Percentiles rank a stretch among this genome's conserved stretches.
These are phyloP conservation scores for Drosophila nr. perissopoda DNA, from an alignment of 2,888 invertebrate genomes.

Conservation along the genomic window DNA sequence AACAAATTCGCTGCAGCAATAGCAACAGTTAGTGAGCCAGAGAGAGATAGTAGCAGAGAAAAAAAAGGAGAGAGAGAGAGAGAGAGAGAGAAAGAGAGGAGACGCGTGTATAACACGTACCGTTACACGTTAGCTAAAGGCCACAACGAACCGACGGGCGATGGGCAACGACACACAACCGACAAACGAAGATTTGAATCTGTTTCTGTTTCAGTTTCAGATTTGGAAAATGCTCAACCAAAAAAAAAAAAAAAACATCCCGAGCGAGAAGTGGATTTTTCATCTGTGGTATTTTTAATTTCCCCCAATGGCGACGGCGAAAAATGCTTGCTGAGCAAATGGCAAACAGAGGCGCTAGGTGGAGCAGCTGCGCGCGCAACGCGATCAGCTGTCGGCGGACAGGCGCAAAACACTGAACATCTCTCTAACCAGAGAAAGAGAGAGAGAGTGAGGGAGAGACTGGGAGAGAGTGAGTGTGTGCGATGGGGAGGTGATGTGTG, in stretches of 20 bases:
- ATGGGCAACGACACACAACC: constrained; percentile 79
- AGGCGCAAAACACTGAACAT: constrained; percentile 24
- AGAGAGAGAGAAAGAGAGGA: constrained; percentile 10
- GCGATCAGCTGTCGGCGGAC: constrained; percentile 32
- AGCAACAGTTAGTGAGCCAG: constrained; percentile 22
- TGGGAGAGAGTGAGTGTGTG: background rate
- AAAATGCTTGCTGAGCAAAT: constrained; percentile 60
- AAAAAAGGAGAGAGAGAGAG: constrained; percentile 8
- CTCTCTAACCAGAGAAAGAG: constrained; percentile 2
- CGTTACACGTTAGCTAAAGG: constrained; percentile 68
- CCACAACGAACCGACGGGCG: constrained; percentile 37
- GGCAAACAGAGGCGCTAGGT: constrained; percentile 48
- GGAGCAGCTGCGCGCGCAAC: constrained; percentile 67
- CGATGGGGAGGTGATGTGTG: background rate
- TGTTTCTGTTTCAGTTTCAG: constrained; percentile 76
- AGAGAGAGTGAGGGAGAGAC: background rate
- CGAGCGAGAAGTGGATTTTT: constrained; percentile 37
- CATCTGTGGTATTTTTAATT: constrained; percentile 67
- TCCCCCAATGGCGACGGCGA: constrained; percentile 60
- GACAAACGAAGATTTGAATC: constrained; percentile 84
- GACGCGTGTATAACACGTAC: constrained; percentile 61
- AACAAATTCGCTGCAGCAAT: constrained; percentile 70
- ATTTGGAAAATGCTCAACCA: constrained; percentile 58
- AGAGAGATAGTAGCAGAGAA: constrained; percentile 19
- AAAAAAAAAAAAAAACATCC: constrained; percentile 36